Conservation (phyloP, 2,113 vertebrate genomes). For the Rhizomys pruinosus region DNA sequence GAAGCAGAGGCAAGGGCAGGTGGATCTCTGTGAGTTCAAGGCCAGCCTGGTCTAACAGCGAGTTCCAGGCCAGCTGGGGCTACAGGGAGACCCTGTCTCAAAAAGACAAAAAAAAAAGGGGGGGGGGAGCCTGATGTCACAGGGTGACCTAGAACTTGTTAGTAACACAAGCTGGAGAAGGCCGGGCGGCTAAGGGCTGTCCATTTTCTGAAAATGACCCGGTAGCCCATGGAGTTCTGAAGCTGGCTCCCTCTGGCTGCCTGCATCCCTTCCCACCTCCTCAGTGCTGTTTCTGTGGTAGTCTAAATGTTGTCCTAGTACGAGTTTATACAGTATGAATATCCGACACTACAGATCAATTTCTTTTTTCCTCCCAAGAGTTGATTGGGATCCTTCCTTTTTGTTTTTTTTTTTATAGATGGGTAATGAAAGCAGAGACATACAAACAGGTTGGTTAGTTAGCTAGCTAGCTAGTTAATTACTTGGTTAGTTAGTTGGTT, state of each 20-base stretch:
- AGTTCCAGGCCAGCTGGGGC: no score
- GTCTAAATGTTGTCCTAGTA: neutral
- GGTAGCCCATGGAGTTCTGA: neutral
- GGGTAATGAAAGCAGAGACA: no score
- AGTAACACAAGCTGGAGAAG: neutral
- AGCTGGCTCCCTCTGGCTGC: rapidly evolving
- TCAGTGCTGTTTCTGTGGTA: neutral
- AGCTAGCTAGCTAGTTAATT: no score
- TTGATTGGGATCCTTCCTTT: neutral
- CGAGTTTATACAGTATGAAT: neutral
- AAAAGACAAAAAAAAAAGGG: no score
- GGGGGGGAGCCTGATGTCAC: neutral
- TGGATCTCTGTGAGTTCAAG: no score
- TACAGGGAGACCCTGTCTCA: no score
- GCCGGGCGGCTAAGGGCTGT: neutral
- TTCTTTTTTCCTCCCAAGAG: neutral
- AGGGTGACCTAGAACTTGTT: neutral
- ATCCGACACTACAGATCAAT: neutral
- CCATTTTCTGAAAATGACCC: neutral
- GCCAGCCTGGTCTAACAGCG: no score
- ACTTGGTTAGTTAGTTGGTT: no score
- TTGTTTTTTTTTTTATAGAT: no score
- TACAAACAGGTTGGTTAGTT: no score
- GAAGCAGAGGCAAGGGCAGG: no score
- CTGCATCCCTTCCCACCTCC: neutral